Percentiles rank a stretch among this genome's conserved stretches.
phyloP scores from a whole-genome alignment of 2,888 invertebrate species.

The Nephrocerus scutellatus region DNA sequence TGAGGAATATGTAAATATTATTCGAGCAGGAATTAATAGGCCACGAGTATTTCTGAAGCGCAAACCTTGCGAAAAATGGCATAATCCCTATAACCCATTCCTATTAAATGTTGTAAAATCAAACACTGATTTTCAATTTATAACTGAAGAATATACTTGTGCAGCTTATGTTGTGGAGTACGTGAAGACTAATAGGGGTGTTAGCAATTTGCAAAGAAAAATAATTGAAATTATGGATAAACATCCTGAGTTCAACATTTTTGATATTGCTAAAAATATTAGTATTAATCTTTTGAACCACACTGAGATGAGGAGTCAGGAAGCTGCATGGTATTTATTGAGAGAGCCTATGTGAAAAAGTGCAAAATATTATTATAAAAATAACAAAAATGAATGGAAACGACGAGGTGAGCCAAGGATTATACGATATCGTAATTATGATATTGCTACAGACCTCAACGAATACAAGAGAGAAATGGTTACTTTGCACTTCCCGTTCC shows the following conservation, averaged over 20 bases:
- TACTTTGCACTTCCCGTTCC: no score
- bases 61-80: conserved; percentile 37
- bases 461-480: no score
- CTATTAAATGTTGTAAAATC: conserved; percentile 33
- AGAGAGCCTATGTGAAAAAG: conserved; percentile 41
- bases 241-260: conserved; percentile 29
- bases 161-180: conserved; percentile 44
- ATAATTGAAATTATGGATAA: conserved; percentile 31
- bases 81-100: conserved; percentile 43
- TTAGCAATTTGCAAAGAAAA: conserved; percentile 30
- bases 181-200: conserved; percentile 32
- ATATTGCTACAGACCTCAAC: not conserved
- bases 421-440: not conserved
- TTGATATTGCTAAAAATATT: conserved; percentile 24
- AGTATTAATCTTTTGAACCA: conserved; percentile 26
- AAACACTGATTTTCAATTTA: conserved; percentile 37
- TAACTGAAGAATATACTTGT: conserved; percentile 43
- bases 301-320: not conserved
- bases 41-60: conserved; percentile 38
- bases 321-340: conserved; percentile 25
- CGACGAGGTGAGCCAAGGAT: not conserved
- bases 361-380: no score
- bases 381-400: not conserved
- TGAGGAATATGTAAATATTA: conserved; percentile 26
- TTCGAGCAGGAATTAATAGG: conserved; percentile 34